These are phyloP conservation scores for Pollenia angustigena DNA, from an alignment of 2,888 invertebrate species.

Conservation along the genomic window DNA sequence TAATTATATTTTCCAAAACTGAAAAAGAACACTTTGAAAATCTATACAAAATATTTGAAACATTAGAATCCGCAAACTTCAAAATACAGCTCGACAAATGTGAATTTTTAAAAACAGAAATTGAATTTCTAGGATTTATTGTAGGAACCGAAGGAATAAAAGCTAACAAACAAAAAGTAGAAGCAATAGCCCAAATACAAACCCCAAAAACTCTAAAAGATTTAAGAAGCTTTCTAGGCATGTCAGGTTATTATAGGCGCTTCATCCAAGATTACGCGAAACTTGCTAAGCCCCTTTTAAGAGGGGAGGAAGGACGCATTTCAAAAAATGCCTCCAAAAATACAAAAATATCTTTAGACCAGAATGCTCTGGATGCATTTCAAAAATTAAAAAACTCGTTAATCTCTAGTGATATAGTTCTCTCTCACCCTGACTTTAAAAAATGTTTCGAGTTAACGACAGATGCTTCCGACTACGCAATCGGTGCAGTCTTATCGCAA, in stretches of 20 bases:
- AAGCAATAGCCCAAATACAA: too few species aligned
- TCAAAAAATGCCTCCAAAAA: background rate
- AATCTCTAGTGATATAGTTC: background rate
- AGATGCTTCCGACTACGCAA: conserved; percentile 2
- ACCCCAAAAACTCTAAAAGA: too few species aligned
- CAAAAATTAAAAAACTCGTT: conserved; percentile 6
- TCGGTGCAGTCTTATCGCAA: too few species aligned
- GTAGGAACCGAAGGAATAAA: too few species aligned
- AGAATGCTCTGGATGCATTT: background rate
- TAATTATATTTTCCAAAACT: conserved; percentile 14
- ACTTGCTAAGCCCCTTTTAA: conserved; percentile 43
- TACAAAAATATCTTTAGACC: too few species aligned
- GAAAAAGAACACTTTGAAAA: conserved; percentile 5
- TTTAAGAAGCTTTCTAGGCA: too few species aligned
- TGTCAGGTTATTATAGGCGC: too few species aligned
- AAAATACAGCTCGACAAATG: conserved; percentile 30
- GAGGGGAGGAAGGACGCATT: conserved; percentile 31
- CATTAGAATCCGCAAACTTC: conserved; percentile 4
- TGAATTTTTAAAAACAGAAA: conserved; percentile 28
- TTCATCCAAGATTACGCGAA: conserved; percentile 47
- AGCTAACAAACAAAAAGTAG: too few species aligned
- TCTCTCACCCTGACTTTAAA: conserved; percentile 11
- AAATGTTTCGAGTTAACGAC: background rate
- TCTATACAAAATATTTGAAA: conserved; percentile 1
- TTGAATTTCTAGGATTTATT: too few species aligned